Evolutionary conservation across 2,113 vertebrate genomes (phyloP).

Genomic region (Chaetops frenatus): DNA sequence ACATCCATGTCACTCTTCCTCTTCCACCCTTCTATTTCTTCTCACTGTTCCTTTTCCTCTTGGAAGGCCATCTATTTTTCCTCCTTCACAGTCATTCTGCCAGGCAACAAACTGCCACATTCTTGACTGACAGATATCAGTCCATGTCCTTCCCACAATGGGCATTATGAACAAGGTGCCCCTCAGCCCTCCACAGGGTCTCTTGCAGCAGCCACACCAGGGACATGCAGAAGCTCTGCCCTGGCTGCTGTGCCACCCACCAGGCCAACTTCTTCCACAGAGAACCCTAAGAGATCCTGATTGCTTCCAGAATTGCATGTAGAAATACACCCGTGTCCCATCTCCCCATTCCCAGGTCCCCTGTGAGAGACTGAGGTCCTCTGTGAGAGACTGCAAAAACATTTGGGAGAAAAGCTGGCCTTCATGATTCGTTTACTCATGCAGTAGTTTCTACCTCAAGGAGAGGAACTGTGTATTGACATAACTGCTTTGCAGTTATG

Average conservation of each 20-base stretch:
- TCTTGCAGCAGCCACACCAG: accelerated
- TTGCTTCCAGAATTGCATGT: background rate
- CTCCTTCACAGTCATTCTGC: background rate
- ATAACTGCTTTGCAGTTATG: background rate
- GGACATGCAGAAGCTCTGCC: background rate
- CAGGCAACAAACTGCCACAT: background rate
- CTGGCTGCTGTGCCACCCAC: background rate
- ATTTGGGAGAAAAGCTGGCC: background rate
- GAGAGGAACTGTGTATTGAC: background rate
- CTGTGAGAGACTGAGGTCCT: background rate
- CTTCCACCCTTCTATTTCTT: background rate
- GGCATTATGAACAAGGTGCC: background rate
- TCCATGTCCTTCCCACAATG: too few species aligned
- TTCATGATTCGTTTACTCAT: background rate
- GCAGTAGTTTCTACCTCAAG: background rate
- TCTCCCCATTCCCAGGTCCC: background rate
- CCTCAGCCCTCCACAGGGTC: background rate
- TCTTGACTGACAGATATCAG: background rate
- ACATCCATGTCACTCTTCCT: background rate
- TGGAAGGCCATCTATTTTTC: background rate
- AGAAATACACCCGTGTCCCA: background rate
- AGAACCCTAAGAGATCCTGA: background rate
- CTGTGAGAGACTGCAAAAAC: background rate
- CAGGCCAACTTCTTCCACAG: accelerated
- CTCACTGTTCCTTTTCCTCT: background rate